These are phyloP conservation scores for Hypothenemus hampei DNA, from an alignment of 1,140 invertebrate genomes.

Conservation along the genomic window DNA sequence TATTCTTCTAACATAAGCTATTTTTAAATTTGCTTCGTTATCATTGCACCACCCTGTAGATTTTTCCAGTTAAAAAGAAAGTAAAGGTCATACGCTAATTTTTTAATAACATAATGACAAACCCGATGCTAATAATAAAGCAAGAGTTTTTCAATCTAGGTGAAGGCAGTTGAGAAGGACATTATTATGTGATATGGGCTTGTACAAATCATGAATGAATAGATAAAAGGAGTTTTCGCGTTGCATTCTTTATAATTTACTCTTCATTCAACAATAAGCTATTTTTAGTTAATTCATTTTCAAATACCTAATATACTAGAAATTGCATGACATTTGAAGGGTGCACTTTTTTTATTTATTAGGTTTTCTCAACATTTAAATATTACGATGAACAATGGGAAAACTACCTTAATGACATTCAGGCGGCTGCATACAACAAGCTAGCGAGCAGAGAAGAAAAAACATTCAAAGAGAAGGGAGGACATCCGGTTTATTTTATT, in stretches of 20 bases:
- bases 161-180: conserved; percentile 32
- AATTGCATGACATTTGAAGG: too few species aligned
- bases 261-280: too few species aligned
- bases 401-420: conserved; percentile 17
- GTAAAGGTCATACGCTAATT: conserved; percentile 11
- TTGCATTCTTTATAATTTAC: neutral
- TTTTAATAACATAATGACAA: conserved; percentile 18
- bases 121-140: conserved; percentile 24
- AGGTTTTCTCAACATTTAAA: too few species aligned
- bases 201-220: conserved; percentile 31
- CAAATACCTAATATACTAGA: too few species aligned
- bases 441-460: too few species aligned
- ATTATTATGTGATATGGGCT: conserved; percentile 27
- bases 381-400: too few species aligned
- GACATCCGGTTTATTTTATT: conserved; percentile 23
- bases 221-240: conserved; percentile 19
- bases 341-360: too few species aligned
- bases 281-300: too few species aligned
- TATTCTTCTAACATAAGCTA: too few species aligned
- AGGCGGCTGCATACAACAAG: conserved; percentile 3
- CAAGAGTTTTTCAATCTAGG: conserved; percentile 29
- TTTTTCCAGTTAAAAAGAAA: conserved; percentile 11
- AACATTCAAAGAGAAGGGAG: conserved; percentile 18
- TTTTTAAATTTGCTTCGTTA: too few species aligned
- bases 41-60: too few species aligned